Conservation (phyloP, 1,140 invertebrate species). For the Bombus fervidus region DNA sequence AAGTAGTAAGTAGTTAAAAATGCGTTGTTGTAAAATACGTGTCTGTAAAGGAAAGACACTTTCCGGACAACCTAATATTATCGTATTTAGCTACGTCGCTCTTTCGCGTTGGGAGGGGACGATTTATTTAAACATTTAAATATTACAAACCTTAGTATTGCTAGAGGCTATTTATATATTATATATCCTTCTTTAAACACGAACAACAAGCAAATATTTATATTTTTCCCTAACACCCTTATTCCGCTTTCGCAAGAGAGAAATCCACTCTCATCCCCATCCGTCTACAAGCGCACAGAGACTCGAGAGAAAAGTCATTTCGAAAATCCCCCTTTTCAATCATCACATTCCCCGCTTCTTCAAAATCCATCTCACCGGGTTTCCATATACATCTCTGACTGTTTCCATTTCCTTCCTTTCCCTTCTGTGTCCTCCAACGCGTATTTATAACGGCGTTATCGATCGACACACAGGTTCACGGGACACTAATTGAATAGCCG, state of each 20-base stretch:
- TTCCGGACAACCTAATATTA: too few relatives aligned
- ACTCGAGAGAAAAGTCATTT: neutral
- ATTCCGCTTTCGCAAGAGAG: neutral
- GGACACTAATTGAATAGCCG: constrained; percentile 35
- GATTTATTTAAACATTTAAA: too few relatives aligned
- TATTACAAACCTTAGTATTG: too few relatives aligned
- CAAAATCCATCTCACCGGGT: neutral
- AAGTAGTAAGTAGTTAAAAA: too few relatives aligned
- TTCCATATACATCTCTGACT: neutral
- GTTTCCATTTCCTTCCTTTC: constrained; percentile 1
- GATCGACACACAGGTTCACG: constrained; percentile 10
- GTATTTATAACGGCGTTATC: constrained; percentile 31
- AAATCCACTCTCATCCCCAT: neutral
- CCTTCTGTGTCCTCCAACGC: too few relatives aligned
- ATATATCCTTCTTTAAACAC: neutral
- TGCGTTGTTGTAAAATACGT: too few relatives aligned
- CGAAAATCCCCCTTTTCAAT: neutral
- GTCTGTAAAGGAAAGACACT: too few relatives aligned
- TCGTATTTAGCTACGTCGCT: too few relatives aligned
- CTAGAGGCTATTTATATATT: too few relatives aligned
- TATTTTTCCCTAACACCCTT: neutral
- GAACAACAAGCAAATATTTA: neutral
- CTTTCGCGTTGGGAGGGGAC: fast-evolving
- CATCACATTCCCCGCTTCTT: neutral
- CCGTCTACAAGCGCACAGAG: neutral